A percentile compares a stretch with the other conserved stretches of the same genome.
These are phyloP conservation scores for Halictus rubicundus DNA, from an alignment of 1,140 invertebrate species.

Conservation along the genomic window DNA sequence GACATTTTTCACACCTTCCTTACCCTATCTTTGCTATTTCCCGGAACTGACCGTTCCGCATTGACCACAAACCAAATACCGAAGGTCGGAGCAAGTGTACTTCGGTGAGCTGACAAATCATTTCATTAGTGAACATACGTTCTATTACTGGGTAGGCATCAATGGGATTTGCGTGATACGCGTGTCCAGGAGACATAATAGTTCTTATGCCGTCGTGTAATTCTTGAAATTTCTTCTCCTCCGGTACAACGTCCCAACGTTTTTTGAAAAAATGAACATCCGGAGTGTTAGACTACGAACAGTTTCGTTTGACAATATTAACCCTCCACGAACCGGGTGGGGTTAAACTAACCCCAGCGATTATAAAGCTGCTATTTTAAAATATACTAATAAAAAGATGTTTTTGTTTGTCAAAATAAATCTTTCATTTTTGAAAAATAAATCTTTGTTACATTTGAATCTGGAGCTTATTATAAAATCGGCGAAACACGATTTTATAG, in stretches of 20 bases:
- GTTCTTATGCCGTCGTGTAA: conserved; percentile 34
- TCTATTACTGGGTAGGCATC: conserved; percentile 51
- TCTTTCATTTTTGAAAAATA: too few species aligned
- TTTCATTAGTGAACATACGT: conserved; percentile 38
- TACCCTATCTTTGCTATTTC: conserved; percentile 60
- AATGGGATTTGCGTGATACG: conserved; percentile 52
- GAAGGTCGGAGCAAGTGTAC: conserved; percentile 54
- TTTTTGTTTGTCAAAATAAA: too few species aligned
- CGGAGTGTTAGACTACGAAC: conserved; percentile 3
- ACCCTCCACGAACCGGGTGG: not conserved
- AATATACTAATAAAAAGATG: too few species aligned
- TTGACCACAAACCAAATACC: conserved; percentile 27
- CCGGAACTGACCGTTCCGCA: conserved; percentile 29
- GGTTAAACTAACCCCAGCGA: too few species aligned
- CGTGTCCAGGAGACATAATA: conserved; percentile 35
- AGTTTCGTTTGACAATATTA: not conserved
- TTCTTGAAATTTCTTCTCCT: conserved; percentile 21
- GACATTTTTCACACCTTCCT: not conserved
- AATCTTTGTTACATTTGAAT: too few species aligned
- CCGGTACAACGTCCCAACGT: conserved; percentile 46
- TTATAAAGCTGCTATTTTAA: too few species aligned
- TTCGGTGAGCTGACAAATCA: conserved; percentile 64
- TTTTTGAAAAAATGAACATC: conserved; percentile 52
- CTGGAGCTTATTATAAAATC: too few species aligned
- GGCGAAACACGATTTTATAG: too few species aligned